A percentile compares a stretch with the other conserved stretches of the same genome.
Conservation (phyloP, 2,797 vertebrate species). For the Falco rusticolus region DNA sequence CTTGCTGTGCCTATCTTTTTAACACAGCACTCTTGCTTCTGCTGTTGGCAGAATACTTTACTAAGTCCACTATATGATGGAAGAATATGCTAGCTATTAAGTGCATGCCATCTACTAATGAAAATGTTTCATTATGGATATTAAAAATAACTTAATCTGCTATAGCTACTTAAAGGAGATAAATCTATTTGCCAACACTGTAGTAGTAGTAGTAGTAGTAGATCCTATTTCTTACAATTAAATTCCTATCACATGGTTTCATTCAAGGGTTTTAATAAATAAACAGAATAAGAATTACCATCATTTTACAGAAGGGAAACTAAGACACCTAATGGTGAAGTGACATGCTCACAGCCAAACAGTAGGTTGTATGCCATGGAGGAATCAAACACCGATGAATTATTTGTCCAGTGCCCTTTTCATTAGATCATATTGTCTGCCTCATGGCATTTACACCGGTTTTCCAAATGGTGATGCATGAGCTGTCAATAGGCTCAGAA, state of each 20-base stretch:
- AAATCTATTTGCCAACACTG: background rate
- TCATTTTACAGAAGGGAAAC: background rate
- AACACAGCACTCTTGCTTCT: background rate
- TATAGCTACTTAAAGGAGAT: background rate
- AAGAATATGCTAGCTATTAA: background rate
- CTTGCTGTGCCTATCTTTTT: background rate
- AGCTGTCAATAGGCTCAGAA: background rate
- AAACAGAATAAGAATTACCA: background rate
- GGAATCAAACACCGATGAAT: background rate
- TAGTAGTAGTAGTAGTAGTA: background rate
- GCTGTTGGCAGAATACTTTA: background rate
- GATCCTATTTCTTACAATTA: background rate
- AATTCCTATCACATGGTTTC: background rate
- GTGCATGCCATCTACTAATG: background rate
- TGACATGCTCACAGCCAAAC: background rate
- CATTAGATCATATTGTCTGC: background rate
- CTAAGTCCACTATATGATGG: background rate
- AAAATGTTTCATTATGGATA: background rate
- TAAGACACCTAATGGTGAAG: background rate
- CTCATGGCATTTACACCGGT: background rate
- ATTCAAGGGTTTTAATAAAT: background rate
- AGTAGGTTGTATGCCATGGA: background rate
- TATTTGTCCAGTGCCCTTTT: background rate
- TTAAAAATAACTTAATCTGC: background rate
- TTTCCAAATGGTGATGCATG: background rate